These are phyloP conservation scores for Illadopsis cleaveri DNA, from an alignment of 2,113 vertebrate genomes.

Conservation along the genomic window DNA sequence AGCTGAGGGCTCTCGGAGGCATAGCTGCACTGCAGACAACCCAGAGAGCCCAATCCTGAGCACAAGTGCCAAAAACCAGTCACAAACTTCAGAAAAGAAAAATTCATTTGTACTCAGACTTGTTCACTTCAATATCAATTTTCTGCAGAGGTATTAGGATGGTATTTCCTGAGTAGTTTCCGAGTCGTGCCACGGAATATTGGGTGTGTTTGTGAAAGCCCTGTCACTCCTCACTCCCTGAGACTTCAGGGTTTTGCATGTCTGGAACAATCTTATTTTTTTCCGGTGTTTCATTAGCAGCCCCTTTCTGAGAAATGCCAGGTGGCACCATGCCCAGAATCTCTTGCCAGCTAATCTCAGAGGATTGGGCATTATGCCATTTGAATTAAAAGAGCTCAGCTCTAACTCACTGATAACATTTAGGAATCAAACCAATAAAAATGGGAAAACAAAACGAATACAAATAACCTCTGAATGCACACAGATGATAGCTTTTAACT, in stretches of 20 bases:
- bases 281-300: constrained; percentile 63
- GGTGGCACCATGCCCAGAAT: constrained; percentile 62
- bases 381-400: constrained; percentile 44
- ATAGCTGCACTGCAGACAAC: not conserved
- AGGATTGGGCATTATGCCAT: constrained; percentile 59
- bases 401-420: constrained; percentile 57
- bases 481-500: not conserved
- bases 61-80: not conserved
- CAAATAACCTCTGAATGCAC: not conserved
- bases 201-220: constrained; percentile 56
- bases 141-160: constrained; percentile 32
- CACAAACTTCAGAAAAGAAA: not conserved
- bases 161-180: constrained; percentile 33
- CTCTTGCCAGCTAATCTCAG: constrained; percentile 46
- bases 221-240: constrained; percentile 40
- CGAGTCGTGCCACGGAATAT: not conserved
- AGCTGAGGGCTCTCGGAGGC: not conserved
- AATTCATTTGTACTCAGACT: not conserved
- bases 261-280: constrained; percentile 63
- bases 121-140: not conserved
- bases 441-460: not conserved
- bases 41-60: not conserved
- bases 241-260: constrained; percentile 40
- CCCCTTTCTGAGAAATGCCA: constrained; percentile 44
- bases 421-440: constrained; percentile 49